Percentiles rank a stretch among this genome's conserved stretches.
phyloP scores from a whole-genome alignment of 2,797 vertebrate genomes.

The Lagorchestes hirsutus region DNA sequence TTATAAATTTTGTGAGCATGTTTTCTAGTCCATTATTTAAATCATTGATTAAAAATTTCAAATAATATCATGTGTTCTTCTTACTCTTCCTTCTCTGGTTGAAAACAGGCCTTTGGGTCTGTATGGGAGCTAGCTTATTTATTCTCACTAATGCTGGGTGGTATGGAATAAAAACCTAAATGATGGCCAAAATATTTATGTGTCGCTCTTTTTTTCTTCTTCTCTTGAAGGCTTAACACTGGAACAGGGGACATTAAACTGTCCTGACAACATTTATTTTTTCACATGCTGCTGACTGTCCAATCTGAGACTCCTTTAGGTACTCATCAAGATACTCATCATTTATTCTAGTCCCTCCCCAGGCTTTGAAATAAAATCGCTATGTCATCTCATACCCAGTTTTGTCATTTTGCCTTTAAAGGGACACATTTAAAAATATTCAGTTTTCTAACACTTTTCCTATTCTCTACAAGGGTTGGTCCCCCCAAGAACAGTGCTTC shows the following conservation, averaged over 20 bases:
- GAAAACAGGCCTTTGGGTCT: background rate
- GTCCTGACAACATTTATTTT: background rate
- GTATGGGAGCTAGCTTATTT: background rate
- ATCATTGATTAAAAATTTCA: background rate
- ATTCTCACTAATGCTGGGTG: background rate
- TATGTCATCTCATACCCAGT: background rate
- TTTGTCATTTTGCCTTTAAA: background rate
- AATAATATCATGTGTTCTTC: background rate
- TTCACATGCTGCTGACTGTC: background rate
- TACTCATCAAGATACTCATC: background rate
- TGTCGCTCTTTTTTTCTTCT: background rate
- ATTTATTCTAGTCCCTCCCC: background rate
- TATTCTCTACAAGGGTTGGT: background rate
- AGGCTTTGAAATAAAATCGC: background rate
- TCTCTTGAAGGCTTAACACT: background rate
- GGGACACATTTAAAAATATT: background rate
- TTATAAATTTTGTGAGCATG: background rate
- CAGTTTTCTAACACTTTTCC: background rate
- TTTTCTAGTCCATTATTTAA: background rate
- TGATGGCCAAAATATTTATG: background rate
- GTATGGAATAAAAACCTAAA: background rate
- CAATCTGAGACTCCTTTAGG: constrained; percentile 7
- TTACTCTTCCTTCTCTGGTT: background rate
- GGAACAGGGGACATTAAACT: background rate
- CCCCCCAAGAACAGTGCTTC: background rate